Evolutionary conservation across 1,140 invertebrate species (phyloP).

Genomic region (Mactra quadrangularis): DNA sequence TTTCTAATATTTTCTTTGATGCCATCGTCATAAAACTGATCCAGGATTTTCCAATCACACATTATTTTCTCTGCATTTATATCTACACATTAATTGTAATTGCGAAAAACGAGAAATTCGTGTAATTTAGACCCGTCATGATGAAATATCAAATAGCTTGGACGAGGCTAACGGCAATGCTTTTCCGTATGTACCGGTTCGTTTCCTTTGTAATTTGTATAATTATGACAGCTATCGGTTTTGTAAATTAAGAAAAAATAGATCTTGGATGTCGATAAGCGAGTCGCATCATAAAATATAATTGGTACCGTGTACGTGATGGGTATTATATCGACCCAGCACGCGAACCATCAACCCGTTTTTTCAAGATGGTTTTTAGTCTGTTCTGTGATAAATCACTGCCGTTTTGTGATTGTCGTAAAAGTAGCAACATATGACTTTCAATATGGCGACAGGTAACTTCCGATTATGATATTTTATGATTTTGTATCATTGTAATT

Average conservation of each 20-base stretch:
- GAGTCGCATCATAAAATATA: conserved; percentile 50
- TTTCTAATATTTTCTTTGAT: conserved; percentile 52
- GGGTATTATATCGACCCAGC: conserved; percentile 42
- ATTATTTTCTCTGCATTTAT: conserved; percentile 54
- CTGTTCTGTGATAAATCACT: too few species aligned
- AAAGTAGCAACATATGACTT: too few species aligned
- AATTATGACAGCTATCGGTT: conserved; percentile 54
- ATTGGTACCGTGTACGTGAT: conserved; percentile 42
- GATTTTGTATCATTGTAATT: too few species aligned
- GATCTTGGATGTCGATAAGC: conserved; percentile 31
- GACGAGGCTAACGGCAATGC: conserved; percentile 8
- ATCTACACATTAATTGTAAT: conserved; percentile 60
- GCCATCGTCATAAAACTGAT: conserved; percentile 39
- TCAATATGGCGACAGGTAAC: too few species aligned
- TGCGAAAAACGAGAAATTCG: conserved; percentile 46
- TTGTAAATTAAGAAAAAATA: conserved; percentile 61
- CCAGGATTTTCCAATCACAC: conserved; percentile 40
- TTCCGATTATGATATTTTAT: too few species aligned
- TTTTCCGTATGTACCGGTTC: conserved; percentile 28
- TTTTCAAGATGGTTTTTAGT: too few species aligned
- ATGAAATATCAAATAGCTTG: conserved; percentile 51
- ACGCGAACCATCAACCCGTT: background rate
- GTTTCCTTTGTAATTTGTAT: conserved; percentile 59
- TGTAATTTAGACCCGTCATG: conserved; percentile 48
- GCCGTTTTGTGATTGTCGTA: too few species aligned